phyloP scores from a whole-genome alignment of 2,113 vertebrate genomes.

The Terrapene triunguis region DNA sequence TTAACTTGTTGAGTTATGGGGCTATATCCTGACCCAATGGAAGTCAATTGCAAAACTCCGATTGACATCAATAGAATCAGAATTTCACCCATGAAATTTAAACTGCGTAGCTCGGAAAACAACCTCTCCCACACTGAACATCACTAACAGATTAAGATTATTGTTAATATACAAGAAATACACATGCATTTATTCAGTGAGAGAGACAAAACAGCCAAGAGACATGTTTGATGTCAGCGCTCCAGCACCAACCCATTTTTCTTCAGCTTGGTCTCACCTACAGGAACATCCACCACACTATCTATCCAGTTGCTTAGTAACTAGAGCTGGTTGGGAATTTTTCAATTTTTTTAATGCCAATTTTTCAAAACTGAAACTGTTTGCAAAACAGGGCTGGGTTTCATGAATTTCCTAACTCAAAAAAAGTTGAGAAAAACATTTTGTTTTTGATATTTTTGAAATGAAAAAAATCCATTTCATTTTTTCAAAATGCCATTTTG shows the following conservation, averaged over 20 bases:
- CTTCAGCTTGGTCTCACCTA: neutral
- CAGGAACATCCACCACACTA: neutral
- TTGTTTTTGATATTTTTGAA: neutral
- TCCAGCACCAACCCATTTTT: neutral
- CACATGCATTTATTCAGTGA: rapidly evolving
- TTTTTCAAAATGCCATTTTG: neutral
- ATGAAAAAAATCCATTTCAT: neutral
- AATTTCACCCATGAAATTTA: neutral
- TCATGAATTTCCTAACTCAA: neutral
- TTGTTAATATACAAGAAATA: neutral
- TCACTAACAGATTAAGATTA: neutral
- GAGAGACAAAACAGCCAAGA: neutral
- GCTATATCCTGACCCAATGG: neutral
- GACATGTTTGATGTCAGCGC: too few species aligned
- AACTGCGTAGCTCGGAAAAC: neutral
- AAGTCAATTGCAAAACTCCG: neutral
- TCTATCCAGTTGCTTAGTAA: neutral
- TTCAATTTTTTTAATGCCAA: neutral
- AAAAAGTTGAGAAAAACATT: neutral
- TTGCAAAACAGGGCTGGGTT: neutral
- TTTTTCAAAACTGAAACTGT: neutral
- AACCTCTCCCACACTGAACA: neutral
- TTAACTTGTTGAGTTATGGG: neutral
- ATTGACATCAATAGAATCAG: neutral
- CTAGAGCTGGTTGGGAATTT: neutral